A percentile compares a stretch with the other conserved stretches of the same genome.
phyloP scores from a whole-genome alignment of 2,888 invertebrate genomes.

The Drosophila pegasa region DNA sequence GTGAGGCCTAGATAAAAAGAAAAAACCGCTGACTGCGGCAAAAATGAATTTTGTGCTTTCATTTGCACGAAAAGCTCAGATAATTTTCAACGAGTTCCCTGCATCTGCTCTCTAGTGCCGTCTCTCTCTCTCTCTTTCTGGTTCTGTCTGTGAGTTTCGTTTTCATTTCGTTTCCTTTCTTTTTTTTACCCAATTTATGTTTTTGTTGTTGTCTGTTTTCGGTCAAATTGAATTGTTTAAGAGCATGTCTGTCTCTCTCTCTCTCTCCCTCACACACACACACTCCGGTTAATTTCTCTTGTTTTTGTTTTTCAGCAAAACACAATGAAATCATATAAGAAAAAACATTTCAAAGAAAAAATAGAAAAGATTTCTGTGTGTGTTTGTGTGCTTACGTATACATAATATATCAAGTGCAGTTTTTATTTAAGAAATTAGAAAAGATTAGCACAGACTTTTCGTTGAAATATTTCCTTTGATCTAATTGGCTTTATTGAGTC shows the following conservation, averaged over 20 bases:
- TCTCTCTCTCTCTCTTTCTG: background rate
- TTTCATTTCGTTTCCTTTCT: conserved; percentile 38
- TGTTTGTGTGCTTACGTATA: background rate
- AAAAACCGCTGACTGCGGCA: conserved; percentile 73
- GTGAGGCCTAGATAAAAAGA: conserved; percentile 50
- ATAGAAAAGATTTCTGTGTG: too few species aligned
- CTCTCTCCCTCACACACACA: too few species aligned
- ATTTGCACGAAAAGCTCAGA: conserved; percentile 71
- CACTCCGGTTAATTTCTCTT: conserved; percentile 21
- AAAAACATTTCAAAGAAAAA: conserved; percentile 1
- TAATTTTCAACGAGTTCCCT: conserved; percentile 56
- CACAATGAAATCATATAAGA: conserved; percentile 35
- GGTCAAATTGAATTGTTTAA: conserved; percentile 48
- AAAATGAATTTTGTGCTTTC: conserved; percentile 67
- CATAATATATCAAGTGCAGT: conserved; percentile 5
- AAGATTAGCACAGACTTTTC: conserved; percentile 14
- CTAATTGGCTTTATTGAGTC: conserved; percentile 6
- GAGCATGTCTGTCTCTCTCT: background rate
- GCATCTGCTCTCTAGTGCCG: background rate
- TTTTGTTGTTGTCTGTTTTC: conserved; percentile 16
- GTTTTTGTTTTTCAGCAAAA: conserved; percentile 25
- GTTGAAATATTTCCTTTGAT: conserved; percentile 7
- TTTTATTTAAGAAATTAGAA: conserved; percentile 17
- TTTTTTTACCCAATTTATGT: conserved; percentile 51
- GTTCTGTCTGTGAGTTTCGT: conserved; percentile 30